Evolutionary conservation across 2,113 vertebrate genomes (phyloP).

Genomic region (Tiliqua scincoides): DNA sequence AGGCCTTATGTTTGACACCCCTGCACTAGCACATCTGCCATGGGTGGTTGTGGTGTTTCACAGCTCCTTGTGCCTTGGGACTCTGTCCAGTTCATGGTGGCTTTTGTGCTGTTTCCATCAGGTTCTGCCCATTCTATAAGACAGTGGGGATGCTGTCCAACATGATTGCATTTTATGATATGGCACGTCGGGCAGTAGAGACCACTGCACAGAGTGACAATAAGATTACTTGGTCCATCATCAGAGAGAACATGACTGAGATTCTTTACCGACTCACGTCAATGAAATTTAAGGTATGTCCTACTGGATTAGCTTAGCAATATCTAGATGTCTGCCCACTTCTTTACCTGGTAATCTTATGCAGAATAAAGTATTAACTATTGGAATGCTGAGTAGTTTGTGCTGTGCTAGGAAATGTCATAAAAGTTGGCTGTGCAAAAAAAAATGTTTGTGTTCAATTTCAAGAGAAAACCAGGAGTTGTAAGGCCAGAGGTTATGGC

Average conservation of each 20-base stretch:
- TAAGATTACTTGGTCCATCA: slow-evolving; percentile 98
- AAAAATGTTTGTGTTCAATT: background rate
- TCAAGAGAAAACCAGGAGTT: background rate
- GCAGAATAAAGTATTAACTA: background rate
- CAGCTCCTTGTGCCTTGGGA: background rate
- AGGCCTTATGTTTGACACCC: no score
- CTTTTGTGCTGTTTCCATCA: slow-evolving; percentile 57
- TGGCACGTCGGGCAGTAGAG: slow-evolving; percentile 96
- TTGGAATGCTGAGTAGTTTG: background rate
- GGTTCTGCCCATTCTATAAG: slow-evolving; percentile 99
- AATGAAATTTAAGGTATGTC: slow-evolving; percentile 96
- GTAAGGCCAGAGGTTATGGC: no score
- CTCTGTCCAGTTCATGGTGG: background rate
- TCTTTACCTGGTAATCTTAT: background rate
- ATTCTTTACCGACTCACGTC: slow-evolving; percentile 94
- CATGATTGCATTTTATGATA: slow-evolving; percentile 95
- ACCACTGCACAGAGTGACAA: slow-evolving; percentile 97
- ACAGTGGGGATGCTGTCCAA: slow-evolving; percentile 96
- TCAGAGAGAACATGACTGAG: slow-evolving; percentile 94
- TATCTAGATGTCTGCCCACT: background rate
- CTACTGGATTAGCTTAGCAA: background rate
- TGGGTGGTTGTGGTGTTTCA: no score
- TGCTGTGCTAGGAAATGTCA: background rate
- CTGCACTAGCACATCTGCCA: no score
- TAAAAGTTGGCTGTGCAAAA: no score